Conservation (phyloP, 2,113 vertebrate species). For the Passer domesticus region DNA sequence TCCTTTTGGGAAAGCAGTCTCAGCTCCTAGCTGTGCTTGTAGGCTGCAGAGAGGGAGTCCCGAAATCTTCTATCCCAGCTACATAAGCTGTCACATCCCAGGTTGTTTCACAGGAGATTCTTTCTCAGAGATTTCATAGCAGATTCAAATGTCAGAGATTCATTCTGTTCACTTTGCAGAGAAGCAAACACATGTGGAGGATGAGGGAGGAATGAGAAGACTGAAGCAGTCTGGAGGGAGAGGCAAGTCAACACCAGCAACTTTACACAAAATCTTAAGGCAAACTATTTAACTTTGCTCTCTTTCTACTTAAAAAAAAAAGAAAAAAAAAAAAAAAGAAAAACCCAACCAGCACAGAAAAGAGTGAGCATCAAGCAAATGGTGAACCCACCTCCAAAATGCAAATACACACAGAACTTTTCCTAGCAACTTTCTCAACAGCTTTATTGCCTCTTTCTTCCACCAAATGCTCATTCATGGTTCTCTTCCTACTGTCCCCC, state of each 20-base stretch:
- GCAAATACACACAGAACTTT: neutral
- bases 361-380: neutral
- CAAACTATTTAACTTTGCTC: neutral
- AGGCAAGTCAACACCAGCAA: neutral
- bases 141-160: neutral
- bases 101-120: neutral
- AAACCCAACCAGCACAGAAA: neutral
- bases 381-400: neutral
- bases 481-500: neutral
- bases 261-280: neutral
- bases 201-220: neutral
- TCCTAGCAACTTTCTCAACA: neutral
- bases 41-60: neutral
- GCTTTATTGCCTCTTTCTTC: neutral
- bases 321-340: neutral
- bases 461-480: neutral
- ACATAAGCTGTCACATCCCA: neutral
- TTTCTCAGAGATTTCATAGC: neutral
- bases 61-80: neutral
- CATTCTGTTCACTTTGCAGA: rapidly evolving
- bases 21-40: neutral
- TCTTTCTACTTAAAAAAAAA: neutral
- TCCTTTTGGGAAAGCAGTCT: neutral
- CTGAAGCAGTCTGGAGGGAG: neutral
- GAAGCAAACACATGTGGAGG: rapidly evolving